A percentile compares a stretch with the other conserved stretches of the same genome.
phyloP scores from a whole-genome alignment of 2,797 vertebrate genomes.

The Phataginus tetradactyla region DNA sequence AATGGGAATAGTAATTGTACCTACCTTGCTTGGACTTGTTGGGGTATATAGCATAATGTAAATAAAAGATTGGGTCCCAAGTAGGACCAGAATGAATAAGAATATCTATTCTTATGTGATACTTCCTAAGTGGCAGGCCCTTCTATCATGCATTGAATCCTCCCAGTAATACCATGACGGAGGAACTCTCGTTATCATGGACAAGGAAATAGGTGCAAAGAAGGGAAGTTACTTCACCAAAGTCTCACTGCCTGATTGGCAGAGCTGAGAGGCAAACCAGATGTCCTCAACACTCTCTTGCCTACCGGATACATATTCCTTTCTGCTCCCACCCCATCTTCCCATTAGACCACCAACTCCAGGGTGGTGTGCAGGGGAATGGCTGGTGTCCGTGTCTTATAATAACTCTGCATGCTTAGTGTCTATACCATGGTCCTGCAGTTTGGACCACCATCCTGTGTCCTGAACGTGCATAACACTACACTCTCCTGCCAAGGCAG shows the following conservation, averaged over 20 bases:
- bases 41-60: background rate
- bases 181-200: background rate
- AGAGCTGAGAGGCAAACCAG: no score
- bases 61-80: background rate
- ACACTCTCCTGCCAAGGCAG: fast-evolving
- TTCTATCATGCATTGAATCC: background rate
- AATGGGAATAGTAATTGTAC: background rate
- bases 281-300: fast-evolving
- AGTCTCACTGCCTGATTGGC: background rate
- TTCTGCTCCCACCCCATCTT: fast-evolving
- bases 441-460: background rate
- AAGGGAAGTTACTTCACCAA: background rate
- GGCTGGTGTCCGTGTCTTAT: fast-evolving
- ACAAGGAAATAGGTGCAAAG: background rate
- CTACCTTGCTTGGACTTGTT: background rate
- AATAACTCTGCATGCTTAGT: fast-evolving
- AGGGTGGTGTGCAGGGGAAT: fast-evolving
- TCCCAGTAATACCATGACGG: background rate
- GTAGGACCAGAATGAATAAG: background rate
- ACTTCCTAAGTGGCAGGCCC: background rate
- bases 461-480: fast-evolving
- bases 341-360: background rate
- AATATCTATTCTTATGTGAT: no score
- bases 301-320: fast-evolving
- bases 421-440: fast-evolving